phyloP scores from a whole-genome alignment of 2,797 vertebrate species.

The Myotis planiceps region DNA sequence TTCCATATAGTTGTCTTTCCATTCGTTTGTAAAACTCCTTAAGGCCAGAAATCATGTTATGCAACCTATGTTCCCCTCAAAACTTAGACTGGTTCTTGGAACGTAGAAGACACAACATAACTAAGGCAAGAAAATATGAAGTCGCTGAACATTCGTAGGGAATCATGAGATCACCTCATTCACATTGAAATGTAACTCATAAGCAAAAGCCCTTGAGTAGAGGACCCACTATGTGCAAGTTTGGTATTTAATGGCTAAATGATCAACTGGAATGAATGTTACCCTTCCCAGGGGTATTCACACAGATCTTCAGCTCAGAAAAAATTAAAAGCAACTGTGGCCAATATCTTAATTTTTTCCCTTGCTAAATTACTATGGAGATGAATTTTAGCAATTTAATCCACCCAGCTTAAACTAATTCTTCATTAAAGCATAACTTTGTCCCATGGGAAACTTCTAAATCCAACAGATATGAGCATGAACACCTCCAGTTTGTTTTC shows the following conservation, averaged over 20 bases:
- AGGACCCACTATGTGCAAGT: neutral
- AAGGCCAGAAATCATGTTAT: neutral
- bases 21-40: neutral
- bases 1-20: neutral
- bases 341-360: constrained; percentile 68
- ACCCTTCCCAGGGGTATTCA: neutral
- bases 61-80: neutral
- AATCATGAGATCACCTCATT: neutral
- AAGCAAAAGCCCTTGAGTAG: neutral
- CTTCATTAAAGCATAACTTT: constrained; percentile 78
- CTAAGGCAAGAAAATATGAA: neutral
- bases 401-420: constrained; percentile 74
- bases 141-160: neutral
- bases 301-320: constrained; percentile 16
- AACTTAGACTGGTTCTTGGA: neutral
- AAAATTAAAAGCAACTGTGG: constrained; percentile 68
- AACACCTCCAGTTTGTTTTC: constrained; percentile 73
- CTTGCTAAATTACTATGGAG: constrained; percentile 69
- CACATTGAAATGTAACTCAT: neutral
- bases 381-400: constrained; percentile 75
- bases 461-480: constrained; percentile 61
- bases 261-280: neutral
- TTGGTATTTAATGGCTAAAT: neutral
- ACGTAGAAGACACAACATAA: neutral
- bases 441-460: constrained; percentile 66